phyloP scores from a whole-genome alignment of 2,797 vertebrate species.

The Pseudochaenichthys georgianus region DNA sequence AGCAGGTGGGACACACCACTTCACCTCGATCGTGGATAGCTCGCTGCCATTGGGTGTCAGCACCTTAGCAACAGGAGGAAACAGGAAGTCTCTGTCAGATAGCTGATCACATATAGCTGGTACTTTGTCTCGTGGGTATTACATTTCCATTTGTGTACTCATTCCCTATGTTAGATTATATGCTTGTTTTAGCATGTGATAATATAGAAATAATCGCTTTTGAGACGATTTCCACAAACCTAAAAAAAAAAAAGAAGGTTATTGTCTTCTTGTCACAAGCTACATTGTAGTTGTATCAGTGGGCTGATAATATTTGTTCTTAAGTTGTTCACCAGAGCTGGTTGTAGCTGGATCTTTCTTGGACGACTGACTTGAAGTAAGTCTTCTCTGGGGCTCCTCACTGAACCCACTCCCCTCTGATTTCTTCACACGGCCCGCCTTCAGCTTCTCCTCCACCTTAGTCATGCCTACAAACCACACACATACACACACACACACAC shows the following conservation, averaged over 20 bases:
- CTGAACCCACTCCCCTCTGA: conserved; percentile 80
- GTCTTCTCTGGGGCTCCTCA: conserved; percentile 89
- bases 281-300: not conserved
- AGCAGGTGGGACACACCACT: conserved; percentile 94
- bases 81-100: conserved; percentile 2
- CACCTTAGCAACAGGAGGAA: conserved; percentile 55
- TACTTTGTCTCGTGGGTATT: not conserved
- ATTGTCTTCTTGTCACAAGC: not conserved
- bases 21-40: conserved; percentile 93
- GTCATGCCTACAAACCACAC: conserved; percentile 87
- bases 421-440: conserved; percentile 89
- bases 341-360: conserved; percentile 84
- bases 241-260: not conserved
- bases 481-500: conserved; percentile 25
- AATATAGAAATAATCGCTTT: not conserved
- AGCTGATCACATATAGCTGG: not conserved
- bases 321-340: conserved; percentile 71
- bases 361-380: conserved; percentile 63
- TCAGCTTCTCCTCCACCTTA: conserved; percentile 96
- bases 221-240: not conserved
- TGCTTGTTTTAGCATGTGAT: conserved; percentile 3
- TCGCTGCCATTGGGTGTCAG: conserved; percentile 91
- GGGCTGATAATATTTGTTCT: not conserved
- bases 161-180: not conserved
- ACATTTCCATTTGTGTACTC: conserved; percentile 1